Evolutionary conservation across 2,113 vertebrate species (phyloP).

Genomic region (Charina bottae): DNA sequence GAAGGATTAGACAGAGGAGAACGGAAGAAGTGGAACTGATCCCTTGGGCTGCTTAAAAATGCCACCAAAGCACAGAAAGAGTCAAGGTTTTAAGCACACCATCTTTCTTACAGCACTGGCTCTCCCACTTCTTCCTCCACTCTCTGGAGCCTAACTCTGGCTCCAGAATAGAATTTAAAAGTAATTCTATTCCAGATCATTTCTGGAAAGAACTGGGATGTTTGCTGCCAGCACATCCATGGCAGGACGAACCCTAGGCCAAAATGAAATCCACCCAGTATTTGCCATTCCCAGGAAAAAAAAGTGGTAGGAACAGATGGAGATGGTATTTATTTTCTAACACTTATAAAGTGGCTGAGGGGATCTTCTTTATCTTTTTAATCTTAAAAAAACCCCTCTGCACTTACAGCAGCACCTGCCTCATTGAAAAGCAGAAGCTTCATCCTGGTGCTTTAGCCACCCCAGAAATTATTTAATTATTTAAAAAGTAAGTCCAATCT

Average conservation of each 20-base stretch:
- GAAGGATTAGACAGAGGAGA: background rate
- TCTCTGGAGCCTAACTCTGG: background rate
- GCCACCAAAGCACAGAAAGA: background rate
- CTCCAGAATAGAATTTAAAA: background rate
- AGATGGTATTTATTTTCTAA: background rate
- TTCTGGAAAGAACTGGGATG: background rate
- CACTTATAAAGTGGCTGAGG: background rate
- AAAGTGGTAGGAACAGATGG: background rate
- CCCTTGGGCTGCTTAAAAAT: background rate
- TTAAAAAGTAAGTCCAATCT: background rate
- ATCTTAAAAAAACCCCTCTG: background rate
- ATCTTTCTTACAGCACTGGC: background rate
- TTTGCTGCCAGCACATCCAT: background rate
- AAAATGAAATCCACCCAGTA: background rate
- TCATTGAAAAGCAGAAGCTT: background rate
- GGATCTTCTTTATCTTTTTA: background rate
- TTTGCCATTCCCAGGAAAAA: background rate
- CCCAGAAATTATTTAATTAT: background rate
- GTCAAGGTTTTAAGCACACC: background rate
- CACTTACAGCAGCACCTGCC: background rate
- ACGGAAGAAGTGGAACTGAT: background rate
- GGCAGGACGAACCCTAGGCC: background rate
- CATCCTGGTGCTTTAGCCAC: background rate
- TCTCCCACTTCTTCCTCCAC: background rate
- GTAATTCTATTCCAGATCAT: background rate